Base-by-base conservation (phyloP, 2,113 vertebrate species). In the Corythornis madagascariensis region DNA sequence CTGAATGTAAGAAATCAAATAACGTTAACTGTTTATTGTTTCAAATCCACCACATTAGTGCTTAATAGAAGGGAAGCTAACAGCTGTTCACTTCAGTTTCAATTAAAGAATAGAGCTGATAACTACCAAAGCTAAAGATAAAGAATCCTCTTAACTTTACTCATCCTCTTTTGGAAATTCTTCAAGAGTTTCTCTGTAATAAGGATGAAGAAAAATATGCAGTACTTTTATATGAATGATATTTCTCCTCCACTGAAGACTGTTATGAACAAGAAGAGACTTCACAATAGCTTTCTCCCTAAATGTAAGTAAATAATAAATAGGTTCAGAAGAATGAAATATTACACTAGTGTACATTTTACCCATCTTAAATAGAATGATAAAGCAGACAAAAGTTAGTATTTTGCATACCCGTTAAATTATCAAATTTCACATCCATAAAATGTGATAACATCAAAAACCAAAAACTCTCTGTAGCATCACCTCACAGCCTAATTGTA, bases 61-160 rank as follows among this genome's bases (percentile, higher is more conserved):
- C 31, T 73, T 86, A 67, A 74, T 83, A 94, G 86, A 35, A 92
- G 65, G 55, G 71, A 65, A 77, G 52, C 69, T 82, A 90, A 64
- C 94, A 93, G 94, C 94, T 97, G 96, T 88, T 96, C 91, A 53
- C 85, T 97, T 97, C 73, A 61, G 89, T 89, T 94, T 95, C 92
- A 84, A 5, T 95, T 67, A 86, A 96, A 96, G 78, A 94, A 89
- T 15, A 38, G 87, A 70, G 87, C 82, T 91, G 89, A 50, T 88
- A 84, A 72, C 40, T 52, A 56, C 65, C 25, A 11, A 16, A 93
- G 74, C 90, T 35, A 50, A 74, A 73, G 79, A 89, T 90, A 80
- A 95, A 77, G 56, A 92, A 90, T 91, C 88, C 86, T 93, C 95
- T 93, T 94, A 97, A 97, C 96, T 97, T 97, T 87, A 10, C 71